Evolutionary conservation across 2,888 invertebrate species (phyloP), one percentile per base, ranked within the genome.

Genomic region (Sturmia bella): DNA sequence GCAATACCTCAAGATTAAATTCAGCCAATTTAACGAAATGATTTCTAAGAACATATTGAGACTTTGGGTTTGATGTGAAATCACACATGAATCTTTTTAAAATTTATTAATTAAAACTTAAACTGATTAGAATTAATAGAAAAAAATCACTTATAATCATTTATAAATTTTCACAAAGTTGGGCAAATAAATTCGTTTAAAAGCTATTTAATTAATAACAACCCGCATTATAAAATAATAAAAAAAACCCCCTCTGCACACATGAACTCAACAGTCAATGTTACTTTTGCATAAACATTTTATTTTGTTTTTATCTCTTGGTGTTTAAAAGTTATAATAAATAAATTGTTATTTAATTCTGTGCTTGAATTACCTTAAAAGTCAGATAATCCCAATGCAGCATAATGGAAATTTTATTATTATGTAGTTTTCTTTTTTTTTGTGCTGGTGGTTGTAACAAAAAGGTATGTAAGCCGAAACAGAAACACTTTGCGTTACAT

Each of bases 381-480:
- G 66, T 50, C 24, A 74, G 17, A 74, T 74, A 75, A 45, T 75
- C 27, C 66, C 66, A 75, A 27, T 66, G 66, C 19, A 57, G 1
- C 66, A 75, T 74, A 17, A 41, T 27, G 66, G 21, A 45, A 39
- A 39, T 57, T 64, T 56, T 21, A 37, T 4, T 54, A 32, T 32
- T 32, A 32, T 50, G 48, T 3, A 3, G n/a, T 63, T 27, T 27
- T 3, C 6, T 27, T 27, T 27, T 27, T 27, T 27, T 27, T 27
- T 27, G 15, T 0, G 21, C 32, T 32, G 39, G 50, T 15, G 41
- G 50, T 37, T 32, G 24, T 19, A n/a, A n/a, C n/a, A 41, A 6
- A 27, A n/a, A n/a, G n/a, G n/a, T n/a, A n/a, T n/a, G 21, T 15
- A 37, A 5, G 15, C 24, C 17, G 19, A 45, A 24, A 12, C 24